Percentiles rank a stretch among this genome's conserved stretches.
phyloP scores from a whole-genome alignment of 2,888 invertebrate genomes.

The Amblyteles armatorius region DNA sequence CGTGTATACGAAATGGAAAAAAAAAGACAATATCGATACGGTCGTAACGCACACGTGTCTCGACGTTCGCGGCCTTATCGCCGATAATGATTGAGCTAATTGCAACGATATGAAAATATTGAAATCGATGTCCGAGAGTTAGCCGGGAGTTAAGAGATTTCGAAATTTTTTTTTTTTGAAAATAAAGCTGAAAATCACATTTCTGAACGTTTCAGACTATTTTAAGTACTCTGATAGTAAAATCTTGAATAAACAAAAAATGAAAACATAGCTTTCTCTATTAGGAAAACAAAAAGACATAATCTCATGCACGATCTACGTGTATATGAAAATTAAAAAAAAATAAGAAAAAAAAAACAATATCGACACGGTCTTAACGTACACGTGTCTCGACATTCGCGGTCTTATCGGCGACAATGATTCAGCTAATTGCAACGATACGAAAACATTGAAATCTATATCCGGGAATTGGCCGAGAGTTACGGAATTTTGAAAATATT shows the following conservation, averaged over 20 bases:
- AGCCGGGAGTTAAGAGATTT: neutral
- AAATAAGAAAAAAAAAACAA: neutral
- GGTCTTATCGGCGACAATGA: neutral
- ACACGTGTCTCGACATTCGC: neutral
- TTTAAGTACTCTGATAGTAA: no score
- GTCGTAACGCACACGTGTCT: neutral
- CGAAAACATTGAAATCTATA: neutral
- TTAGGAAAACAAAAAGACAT: no score
- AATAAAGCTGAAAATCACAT: no score
- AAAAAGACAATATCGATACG: neutral
- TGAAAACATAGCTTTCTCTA: no score
- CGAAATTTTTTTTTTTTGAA: no score
- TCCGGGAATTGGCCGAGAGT: neutral
- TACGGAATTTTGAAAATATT: neutral
- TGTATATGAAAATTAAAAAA: neutral
- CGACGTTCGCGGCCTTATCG: neutral
- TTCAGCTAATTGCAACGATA: constrained; percentile 5
- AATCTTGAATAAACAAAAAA: no score
- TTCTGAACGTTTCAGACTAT: no score
- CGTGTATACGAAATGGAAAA: constrained; percentile 2
- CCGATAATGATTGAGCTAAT: constrained; percentile 9
- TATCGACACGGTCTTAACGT: neutral
- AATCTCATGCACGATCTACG: neutral
- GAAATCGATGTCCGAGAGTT: neutral
- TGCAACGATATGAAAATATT: neutral